Evolutionary conservation across 92 coral and sea anemone species (phyloP).

Genomic region (Phymanthus crucifer): DNA sequence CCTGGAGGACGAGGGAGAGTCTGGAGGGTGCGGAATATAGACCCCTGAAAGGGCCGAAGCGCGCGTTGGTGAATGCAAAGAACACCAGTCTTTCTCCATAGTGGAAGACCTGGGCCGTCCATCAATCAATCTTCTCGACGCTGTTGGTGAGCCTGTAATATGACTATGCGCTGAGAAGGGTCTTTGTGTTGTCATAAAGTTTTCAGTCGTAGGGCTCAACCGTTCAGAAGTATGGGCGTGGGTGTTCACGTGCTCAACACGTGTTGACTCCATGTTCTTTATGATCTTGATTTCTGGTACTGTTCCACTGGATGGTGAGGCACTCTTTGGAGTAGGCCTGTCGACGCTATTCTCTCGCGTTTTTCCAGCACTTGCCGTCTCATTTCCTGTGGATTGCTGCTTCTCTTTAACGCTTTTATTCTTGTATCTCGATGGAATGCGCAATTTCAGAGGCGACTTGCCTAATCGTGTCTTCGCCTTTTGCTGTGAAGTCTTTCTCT

Average conservation of each 20-base stretch:
- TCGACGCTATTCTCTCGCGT: background rate
- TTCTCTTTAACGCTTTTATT: background rate
- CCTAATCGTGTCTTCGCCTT: background rate
- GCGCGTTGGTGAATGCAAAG: background rate
- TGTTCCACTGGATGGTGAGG: background rate
- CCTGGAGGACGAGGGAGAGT: background rate
- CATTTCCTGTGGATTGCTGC: background rate
- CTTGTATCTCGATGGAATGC: conserved; percentile 1
- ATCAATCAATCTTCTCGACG: background rate
- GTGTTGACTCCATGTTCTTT: background rate
- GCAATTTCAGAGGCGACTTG: background rate
- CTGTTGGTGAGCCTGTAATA: background rate
- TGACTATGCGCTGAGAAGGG: background rate
- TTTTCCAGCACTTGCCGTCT: background rate
- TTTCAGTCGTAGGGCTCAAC: conserved; percentile 1
- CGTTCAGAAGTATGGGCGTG: background rate
- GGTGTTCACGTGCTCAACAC: background rate
- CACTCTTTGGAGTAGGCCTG: background rate
- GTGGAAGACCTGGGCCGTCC: background rate
- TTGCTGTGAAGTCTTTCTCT: background rate
- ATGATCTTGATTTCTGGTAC: background rate
- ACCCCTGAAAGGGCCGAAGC: background rate
- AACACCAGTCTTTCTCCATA: background rate
- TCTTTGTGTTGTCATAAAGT: background rate
- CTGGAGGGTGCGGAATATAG: conserved; percentile 5